Evolutionary conservation across 1,140 invertebrate species (phyloP).

Genomic region (Himalopsyche phryganea): DNA sequence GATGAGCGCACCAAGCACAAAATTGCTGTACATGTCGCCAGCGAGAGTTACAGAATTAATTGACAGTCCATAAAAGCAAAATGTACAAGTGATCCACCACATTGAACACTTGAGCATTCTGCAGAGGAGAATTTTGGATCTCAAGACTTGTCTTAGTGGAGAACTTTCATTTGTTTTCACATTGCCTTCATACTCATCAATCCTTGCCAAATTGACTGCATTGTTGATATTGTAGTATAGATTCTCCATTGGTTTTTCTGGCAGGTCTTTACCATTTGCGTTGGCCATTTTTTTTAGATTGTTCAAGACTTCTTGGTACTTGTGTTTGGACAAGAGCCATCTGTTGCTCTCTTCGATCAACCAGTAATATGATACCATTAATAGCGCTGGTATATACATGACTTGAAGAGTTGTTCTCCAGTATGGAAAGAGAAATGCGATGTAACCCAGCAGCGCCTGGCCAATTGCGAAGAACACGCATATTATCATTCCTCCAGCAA

Average conservation of each 20-base stretch:
- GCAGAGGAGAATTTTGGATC: constrained; percentile 51
- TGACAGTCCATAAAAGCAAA: constrained; percentile 81
- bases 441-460: constrained; percentile 52
- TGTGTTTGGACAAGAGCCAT: constrained; percentile 65
- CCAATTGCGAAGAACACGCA: constrained; percentile 59
- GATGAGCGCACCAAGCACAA: not conserved
- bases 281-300: constrained; percentile 61
- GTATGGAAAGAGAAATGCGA: constrained; percentile 57
- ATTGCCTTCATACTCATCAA: constrained; percentile 27
- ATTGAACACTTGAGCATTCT: constrained; percentile 58
- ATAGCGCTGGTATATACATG: constrained; percentile 53
- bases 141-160: constrained; percentile 48
- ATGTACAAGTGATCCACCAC: constrained; percentile 70
- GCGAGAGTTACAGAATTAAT: constrained; percentile 72
- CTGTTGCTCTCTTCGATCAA: constrained; percentile 53
- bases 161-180: constrained; percentile 29
- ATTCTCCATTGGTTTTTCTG: constrained; percentile 54
- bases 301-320: constrained; percentile 59
- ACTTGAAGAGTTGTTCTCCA: constrained; percentile 58
- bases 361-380: constrained; percentile 47
- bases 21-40: constrained; percentile 42
- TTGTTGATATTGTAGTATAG: constrained; percentile 35
- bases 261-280: constrained; percentile 61
- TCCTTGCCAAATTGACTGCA: not conserved
- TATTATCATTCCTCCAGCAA: constrained; percentile 50